Percentiles rank a stretch among this genome's conserved stretches.
Conservation (phyloP, 2,797 vertebrate genomes). For the Taenioides sp. region DNA sequence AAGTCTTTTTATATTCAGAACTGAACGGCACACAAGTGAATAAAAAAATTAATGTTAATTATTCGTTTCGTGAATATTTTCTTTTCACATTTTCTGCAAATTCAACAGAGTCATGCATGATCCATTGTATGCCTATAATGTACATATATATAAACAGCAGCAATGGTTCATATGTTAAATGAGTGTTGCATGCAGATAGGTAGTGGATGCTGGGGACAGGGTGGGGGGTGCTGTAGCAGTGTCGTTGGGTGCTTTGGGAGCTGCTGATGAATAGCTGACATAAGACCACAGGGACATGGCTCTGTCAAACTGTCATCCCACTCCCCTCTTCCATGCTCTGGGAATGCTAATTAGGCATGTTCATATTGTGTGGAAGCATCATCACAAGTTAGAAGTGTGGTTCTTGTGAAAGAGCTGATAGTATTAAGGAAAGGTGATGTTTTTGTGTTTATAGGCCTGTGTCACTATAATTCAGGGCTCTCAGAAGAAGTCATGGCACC, state of each 20-base stretch:
- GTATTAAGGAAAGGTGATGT: not conserved
- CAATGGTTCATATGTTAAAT: not conserved
- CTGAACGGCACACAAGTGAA: too few relatives aligned
- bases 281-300: conserved; percentile 48
- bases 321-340: conserved; percentile 43
- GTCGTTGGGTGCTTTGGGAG: conserved; percentile 37
- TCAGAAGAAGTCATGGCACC: not conserved
- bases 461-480: not conserved
- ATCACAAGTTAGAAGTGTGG: not conserved
- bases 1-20: too few relatives aligned
- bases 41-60: too few relatives aligned
- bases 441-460: not conserved
- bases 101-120: too few relatives aligned
- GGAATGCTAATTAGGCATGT: conserved; percentile 51
- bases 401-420: not conserved
- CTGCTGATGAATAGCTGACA: conserved; percentile 62
- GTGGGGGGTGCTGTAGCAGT: conserved; percentile 13
- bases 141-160: not conserved
- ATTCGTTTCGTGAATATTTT: too few relatives aligned
- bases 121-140: too few relatives aligned
- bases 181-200: not conserved
- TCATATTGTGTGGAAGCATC: conserved; percentile 10
- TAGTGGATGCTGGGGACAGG: not conserved
- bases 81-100: too few relatives aligned
- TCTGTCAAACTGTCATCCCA: conserved; percentile 67